A percentile compares a stretch with the other conserved stretches of the same genome.
These are phyloP conservation scores for Typhlichthys subterraneus DNA, from an alignment of 2,797 vertebrate genomes.

Conservation along the genomic window DNA sequence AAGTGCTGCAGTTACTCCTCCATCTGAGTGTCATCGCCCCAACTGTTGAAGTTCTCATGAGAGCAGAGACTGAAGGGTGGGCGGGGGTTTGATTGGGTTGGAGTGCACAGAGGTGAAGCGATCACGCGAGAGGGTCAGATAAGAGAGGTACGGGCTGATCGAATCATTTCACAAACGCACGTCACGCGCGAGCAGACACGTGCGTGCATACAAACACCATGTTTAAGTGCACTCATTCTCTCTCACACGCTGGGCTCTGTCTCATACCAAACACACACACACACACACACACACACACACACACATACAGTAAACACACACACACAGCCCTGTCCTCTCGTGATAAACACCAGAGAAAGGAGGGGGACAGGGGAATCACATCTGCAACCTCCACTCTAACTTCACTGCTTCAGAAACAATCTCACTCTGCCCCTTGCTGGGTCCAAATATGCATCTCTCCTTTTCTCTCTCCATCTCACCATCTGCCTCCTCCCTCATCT, in stretches of 20 bases:
- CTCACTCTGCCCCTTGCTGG: constrained; percentile 20
- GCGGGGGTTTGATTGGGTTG: constrained; percentile 17
- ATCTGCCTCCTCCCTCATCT: constrained; percentile 9
- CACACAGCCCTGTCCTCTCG: constrained; percentile 13
- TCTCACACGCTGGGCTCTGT: background rate
- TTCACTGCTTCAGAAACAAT: constrained; percentile 32
- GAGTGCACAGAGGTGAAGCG: constrained; percentile 2
- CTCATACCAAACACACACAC: background rate
- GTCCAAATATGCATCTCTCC: constrained; percentile 15
- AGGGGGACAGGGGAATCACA: constrained; percentile 23
- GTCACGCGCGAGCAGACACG: constrained; percentile 6
- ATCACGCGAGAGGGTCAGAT: constrained; percentile 10
- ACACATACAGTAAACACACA: background rate
- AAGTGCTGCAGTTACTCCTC: constrained; percentile 33
- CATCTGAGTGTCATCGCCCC: constrained; percentile 29
- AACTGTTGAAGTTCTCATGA: constrained; percentile 33
- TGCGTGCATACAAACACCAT: constrained; percentile 5
- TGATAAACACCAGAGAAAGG: constrained; percentile 24
- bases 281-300: constrained; percentile 9
- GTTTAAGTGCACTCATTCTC: background rate
- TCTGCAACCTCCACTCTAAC: constrained; percentile 33
- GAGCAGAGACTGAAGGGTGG: constrained; percentile 11
- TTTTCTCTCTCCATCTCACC: constrained; percentile 6
- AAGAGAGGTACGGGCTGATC: constrained; percentile 21
- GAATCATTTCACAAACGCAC: constrained; percentile 21